Base-by-base conservation (phyloP, 2,797 vertebrate genomes). In the Cuniculus paca region DNA sequence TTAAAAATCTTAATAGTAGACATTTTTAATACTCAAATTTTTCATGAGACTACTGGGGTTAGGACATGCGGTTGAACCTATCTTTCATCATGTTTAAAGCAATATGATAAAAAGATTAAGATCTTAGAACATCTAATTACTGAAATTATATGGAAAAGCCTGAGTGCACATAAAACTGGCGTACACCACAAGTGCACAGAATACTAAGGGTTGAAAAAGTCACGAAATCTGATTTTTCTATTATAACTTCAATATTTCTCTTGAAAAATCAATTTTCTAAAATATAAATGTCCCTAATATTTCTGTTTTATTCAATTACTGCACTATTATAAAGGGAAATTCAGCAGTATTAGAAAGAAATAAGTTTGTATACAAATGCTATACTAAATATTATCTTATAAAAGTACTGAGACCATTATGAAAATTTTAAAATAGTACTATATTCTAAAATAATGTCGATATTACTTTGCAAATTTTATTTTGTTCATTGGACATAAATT, bases 401-500 rank as follows among this genome's bases (percentile, higher is more conserved):
- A 60, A 91, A 56, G 72, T 83, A 82, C 36, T 70, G 7, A 72
- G 4, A 17, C 61, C 68, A 36, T 61, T 39, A 88, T 42, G 48
- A 92, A 12, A 70, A 92, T 68, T 50, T 95, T 26, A 70, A 95
- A 94, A 90, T 5, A 78, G 2, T 39, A 86, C 5, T 77, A 5
- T 93, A 42, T 63, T 77, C 48, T 63, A 93, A 94, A 94, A 94
- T 77, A 83, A 28, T 61, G 68, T 88, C 9, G n/a, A 39, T 70
- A 75, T 28, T 82, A 5, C 5, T 88, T 97, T 91, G 10, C 39
- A 14, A 95, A 90, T 77, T 88, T 60, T 90, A 54, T 75, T 96
- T 86, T 52, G 82, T 50, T 65, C 10, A 80, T 3, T 80, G 20
- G 4, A 3, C 61, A 90, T 87, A 83, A 54, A 75, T 77, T 63